Evolutionary conservation across 2,113 vertebrate species (phyloP).

Genomic region (Sprattus sprattus): DNA sequence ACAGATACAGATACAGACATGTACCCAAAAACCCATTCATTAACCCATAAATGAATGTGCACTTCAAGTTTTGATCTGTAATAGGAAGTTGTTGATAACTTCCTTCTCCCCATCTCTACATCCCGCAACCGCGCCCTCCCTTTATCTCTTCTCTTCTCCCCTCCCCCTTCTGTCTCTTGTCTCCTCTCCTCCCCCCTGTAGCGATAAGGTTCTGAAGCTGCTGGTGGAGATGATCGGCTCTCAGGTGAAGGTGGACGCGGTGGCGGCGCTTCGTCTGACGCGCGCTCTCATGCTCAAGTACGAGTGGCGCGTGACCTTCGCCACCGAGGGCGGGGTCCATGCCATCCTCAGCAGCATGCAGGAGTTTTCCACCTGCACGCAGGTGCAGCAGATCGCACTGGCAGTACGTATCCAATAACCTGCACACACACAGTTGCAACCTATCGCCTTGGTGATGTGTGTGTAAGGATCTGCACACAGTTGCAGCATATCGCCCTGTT

Average conservation of each 20-base stretch:
- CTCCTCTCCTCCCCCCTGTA: slow-evolving; percentile 41
- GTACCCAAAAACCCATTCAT: no score
- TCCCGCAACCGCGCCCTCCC: no score
- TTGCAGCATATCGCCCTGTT: background rate
- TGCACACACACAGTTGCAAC: slow-evolving; percentile 72
- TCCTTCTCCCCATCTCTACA: no score
- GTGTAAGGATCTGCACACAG: no score
- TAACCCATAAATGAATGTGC: no score
- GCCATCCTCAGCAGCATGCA: slow-evolving; percentile 86
- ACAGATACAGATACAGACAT: no score
- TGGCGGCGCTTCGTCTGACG: slow-evolving; percentile 74
- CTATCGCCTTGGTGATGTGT: slow-evolving; percentile 85
- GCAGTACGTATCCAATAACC: slow-evolving; percentile 71
- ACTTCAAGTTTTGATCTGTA: no score
- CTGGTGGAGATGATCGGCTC: slow-evolving; percentile 81
- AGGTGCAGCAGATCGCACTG: slow-evolving; percentile 86
- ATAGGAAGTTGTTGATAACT: no score
- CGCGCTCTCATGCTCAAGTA: slow-evolving; percentile 79
- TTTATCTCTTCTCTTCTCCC: background rate
- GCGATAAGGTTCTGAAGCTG: slow-evolving; percentile 86
- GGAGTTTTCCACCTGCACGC: slow-evolving; percentile 69
- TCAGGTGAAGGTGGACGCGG: slow-evolving; percentile 74
- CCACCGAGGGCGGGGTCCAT: slow-evolving; percentile 87
- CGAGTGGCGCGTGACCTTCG: slow-evolving; percentile 85
- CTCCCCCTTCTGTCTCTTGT: background rate